Evolutionary conservation across 2,113 vertebrate genomes (phyloP), one percentile per base, ranked within the genome.

Genomic region (Montifringilla adamsi): DNA sequence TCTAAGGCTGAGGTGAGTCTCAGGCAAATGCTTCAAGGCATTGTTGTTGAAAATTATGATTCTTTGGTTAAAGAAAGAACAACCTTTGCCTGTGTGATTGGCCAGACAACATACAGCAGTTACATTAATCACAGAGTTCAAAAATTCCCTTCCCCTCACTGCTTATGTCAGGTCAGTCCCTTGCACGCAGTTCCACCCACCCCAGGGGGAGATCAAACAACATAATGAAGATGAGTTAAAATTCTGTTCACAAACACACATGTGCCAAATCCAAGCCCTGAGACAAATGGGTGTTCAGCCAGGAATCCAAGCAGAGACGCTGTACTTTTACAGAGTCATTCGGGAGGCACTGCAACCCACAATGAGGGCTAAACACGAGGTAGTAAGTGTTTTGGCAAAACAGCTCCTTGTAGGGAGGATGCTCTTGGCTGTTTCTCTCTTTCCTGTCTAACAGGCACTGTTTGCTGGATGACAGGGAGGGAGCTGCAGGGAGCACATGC

Each of bases 181-280:
- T 80, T 86, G 66, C 28, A 69, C 0, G 0, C 37, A n/a, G 72
- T 75, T 89, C 66, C 27, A 28, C 47, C 74, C 69, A 75, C 17
- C 37, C 35, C 88, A 74, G 74, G 39, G 47, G n/a, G 60, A 95
- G 84, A 93, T 95, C 76, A 90, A 90, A 92, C 69, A 90, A 55
- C 83, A 87, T 37, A 64, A 72, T 0, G 22, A 76, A 81, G 83
- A 93, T 31, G 83, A 93, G 79, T 92, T 95, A 84, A 78, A 93
- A 90, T 88, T 96, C 92, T 84, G 47, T 69, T 92, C 90, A 60
- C 73, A 85, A 74, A 80, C 56, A 49, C 70, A 52, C 41, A 33
- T 7, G 59, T 37, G 67, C 64, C 73, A 47, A 81, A 87, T 84
- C 82, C 77, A 93, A 89, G 74, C 56, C 87, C 64, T 2, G n/a